These are phyloP conservation scores for Acanthurus leucopareius DNA, from an alignment of 2,797 vertebrate genomes.

Conservation along the genomic window DNA sequence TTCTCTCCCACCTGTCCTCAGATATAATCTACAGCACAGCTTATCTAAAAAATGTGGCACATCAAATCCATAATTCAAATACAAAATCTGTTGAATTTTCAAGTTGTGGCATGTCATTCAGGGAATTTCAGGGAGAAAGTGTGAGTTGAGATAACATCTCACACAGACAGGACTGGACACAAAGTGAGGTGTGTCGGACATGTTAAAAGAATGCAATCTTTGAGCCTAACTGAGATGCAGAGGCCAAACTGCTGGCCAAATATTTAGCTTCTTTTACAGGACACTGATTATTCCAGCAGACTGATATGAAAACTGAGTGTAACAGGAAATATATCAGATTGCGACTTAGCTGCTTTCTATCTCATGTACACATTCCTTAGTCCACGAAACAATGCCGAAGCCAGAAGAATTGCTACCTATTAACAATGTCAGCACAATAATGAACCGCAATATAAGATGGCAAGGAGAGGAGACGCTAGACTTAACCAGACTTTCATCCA, in stretches of 20 bases:
- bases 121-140: slow-evolving; percentile 1
- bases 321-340: neutral
- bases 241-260: slow-evolving; percentile 26
- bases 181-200: slow-evolving; percentile 55
- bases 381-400: neutral
- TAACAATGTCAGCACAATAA: slow-evolving; percentile 7
- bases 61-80: neutral
- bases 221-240: slow-evolving; percentile 26
- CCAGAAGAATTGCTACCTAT: neutral
- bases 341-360: neutral
- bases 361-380: slow-evolving; percentile 7
- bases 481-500: neutral
- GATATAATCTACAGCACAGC: neutral
- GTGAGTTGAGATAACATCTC: slow-evolving; percentile 45
- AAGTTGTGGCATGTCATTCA: slow-evolving; percentile 3
- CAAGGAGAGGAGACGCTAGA: slow-evolving; percentile 2
- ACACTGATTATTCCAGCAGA: slow-evolving; percentile 27
- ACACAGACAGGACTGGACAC: slow-evolving; percentile 57
- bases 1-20: slow-evolving; percentile 1
- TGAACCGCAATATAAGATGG: neutral
- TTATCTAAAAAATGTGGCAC: neutral
- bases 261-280: slow-evolving; percentile 18
- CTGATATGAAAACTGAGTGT: slow-evolving; percentile 1
- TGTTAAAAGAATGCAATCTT: slow-evolving; percentile 46
- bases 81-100: neutral